Evolutionary conservation across 2,113 vertebrate genomes (phyloP), one percentile per base, ranked within the genome.

Genomic region (Lycaon pictus): DNA sequence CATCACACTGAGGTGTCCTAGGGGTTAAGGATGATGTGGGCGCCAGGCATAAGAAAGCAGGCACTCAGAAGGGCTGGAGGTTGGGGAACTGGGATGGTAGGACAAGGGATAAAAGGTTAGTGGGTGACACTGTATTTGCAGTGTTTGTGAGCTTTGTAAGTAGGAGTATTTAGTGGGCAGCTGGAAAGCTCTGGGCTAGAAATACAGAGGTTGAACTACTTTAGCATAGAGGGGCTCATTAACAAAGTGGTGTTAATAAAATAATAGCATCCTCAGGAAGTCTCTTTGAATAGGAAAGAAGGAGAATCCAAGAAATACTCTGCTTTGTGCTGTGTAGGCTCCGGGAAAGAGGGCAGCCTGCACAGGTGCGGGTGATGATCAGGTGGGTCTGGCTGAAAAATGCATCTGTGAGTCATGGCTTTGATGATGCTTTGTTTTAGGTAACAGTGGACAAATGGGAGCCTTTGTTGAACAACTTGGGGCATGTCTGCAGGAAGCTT

Each of bases 371-470:
- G 27, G 74, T 9, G 25, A 8, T 51, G 74, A 13, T 77, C 25
- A 2, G 43, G 72, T 27, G 37, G 25, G 72, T 2, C 7, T 7
- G 13, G 51, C 9, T 20, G 23, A 58, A n/a, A 20, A n/a, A 63
- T 51, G 43, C 1, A 0, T 37, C 2, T 71, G 3, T 19, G 43
- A 93, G 13, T 95, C 19, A 0, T 13, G n/a, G 37, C 20, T 60
- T 83, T 92, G 43, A 37, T 93, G 71, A 86, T 98, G n/a, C 88
- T 77, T 10, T 97, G 94, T 98, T 99, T 55, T 97, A 99, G 99
- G 99, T 99, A 43, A 99, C 99, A 13, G 99, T 99, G 97, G 99
- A 99, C 98, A 99, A 99, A 97, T 99, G 99, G 99, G 99, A 99
- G 96, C 99, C 99, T 96, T 98, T 99, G 94, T 95, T 99, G 97